Conservation (phyloP, 2,888 invertebrate species). For the Scaptomyza caliginosa region DNA sequence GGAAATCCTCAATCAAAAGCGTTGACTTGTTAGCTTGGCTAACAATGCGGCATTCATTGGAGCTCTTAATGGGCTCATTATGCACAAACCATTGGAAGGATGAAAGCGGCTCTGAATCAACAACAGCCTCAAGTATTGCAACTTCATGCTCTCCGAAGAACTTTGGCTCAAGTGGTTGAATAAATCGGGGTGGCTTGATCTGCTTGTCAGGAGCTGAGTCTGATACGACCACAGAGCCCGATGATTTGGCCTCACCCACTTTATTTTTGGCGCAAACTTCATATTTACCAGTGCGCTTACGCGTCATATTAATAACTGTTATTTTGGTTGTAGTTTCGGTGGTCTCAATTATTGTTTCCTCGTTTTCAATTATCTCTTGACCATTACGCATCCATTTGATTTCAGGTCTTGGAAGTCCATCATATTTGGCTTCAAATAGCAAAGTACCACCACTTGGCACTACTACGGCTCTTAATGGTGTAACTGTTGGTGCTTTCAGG, state of each 20-base stretch:
- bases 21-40: conserved; percentile 91
- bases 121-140: conserved; percentile 90
- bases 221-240: conserved; percentile 91
- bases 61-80: conserved; percentile 88
- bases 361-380: conserved; percentile 88
- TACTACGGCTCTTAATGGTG: conserved; percentile 90
- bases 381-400: conserved; percentile 95
- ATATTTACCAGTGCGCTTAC: conserved; percentile 93
- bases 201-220: conserved; percentile 86
- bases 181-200: conserved; percentile 89
- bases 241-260: conserved; percentile 91
- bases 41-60: conserved; percentile 89
- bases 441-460: conserved; percentile 89
- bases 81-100: conserved; percentile 95
- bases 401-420: conserved; percentile 89
- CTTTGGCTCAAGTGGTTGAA: conserved; percentile 89
- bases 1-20: conserved; percentile 89
- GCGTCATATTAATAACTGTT: conserved; percentile 88
- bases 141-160: conserved; percentile 90
- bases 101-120: conserved; percentile 90
- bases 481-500: conserved; percentile 89
- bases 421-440: conserved; percentile 89
- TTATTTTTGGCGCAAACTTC: conserved; percentile 92
- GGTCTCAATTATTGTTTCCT: conserved; percentile 86
- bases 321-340: conserved; percentile 88